Percentiles rank a stretch among this genome's conserved stretches.
Evolutionary conservation across 1,140 invertebrate species (phyloP).

Genomic region (Bombus soroeensis): DNA sequence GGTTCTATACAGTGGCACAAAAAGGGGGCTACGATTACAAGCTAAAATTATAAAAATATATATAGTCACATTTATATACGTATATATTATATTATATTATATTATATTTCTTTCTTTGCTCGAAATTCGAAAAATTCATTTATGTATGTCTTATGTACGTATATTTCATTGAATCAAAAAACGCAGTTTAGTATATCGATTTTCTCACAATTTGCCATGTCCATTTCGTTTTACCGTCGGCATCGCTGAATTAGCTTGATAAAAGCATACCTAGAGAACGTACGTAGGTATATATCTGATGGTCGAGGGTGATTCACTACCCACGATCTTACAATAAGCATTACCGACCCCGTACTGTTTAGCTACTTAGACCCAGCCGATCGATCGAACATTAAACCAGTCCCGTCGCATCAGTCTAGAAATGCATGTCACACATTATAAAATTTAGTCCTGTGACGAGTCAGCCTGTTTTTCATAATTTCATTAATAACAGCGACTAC

Average conservation of each 20-base stretch:
- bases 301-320: constrained; percentile 4
- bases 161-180: constrained; percentile 14
- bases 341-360: constrained; percentile 21
- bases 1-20: background rate
- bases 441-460: background rate
- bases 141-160: no score
- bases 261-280: constrained; percentile 21
- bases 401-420: constrained; percentile 31
- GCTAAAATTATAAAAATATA: background rate
- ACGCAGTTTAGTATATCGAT: constrained; percentile 24
- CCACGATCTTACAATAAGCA: constrained; percentile 35
- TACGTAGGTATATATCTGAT: constrained; percentile 28
- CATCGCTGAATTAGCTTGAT: constrained; percentile 18
- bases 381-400: constrained; percentile 37
- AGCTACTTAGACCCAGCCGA: background rate
- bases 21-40: background rate
- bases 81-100: background rate
- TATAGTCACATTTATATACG: background rate
- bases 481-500: background rate
- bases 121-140: background rate
- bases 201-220: constrained; percentile 39
- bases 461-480: background rate
- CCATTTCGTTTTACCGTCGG: constrained; percentile 17
- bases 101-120: background rate
- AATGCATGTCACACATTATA: constrained; percentile 30